These are phyloP conservation scores for Cryptops parisi DNA, from an alignment of 2,888 invertebrate genomes.

Conservation along the genomic window DNA sequence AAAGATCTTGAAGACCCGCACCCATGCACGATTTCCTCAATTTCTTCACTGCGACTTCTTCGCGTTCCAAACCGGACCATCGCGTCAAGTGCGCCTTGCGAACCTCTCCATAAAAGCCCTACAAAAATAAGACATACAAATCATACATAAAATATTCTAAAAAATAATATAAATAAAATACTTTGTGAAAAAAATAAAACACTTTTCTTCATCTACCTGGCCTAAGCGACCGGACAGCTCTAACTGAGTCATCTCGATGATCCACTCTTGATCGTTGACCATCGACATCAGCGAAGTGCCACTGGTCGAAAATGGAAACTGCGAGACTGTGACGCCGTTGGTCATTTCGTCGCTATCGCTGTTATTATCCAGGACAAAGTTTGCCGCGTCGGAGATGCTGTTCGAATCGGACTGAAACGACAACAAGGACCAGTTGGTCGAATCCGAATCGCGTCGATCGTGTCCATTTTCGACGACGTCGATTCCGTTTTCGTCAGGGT, in stretches of 20 bases:
- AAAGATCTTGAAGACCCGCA: constrained; percentile 46
- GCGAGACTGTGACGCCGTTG: background rate
- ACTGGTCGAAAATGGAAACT: constrained; percentile 1
- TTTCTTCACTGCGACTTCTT: constrained; percentile 46
- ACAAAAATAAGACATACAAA: constrained; percentile 22
- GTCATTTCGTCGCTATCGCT: background rate
- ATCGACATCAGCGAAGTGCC: constrained; percentile 2
- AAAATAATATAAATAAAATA: too few species aligned
- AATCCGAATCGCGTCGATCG: background rate
- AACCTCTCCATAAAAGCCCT: constrained; percentile 79
- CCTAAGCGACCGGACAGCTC: constrained; percentile 46
- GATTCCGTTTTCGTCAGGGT: too few species aligned
- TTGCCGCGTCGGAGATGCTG: background rate
- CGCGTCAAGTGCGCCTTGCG: constrained; percentile 45
- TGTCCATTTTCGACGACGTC: background rate
- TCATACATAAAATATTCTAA: background rate
- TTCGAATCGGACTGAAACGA: background rate
- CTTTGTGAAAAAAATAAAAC: background rate
- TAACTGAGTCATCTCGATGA: constrained; percentile 36
- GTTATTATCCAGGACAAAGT: background rate
- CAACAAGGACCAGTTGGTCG: background rate
- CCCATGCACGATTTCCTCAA: constrained; percentile 33
- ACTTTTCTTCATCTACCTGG: constrained; percentile 34
- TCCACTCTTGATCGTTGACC: constrained; percentile 17
- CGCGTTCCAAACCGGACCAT: constrained; percentile 40